Conservation (phyloP, 2,888 invertebrate species). For the Pasiphila rectangulata region DNA sequence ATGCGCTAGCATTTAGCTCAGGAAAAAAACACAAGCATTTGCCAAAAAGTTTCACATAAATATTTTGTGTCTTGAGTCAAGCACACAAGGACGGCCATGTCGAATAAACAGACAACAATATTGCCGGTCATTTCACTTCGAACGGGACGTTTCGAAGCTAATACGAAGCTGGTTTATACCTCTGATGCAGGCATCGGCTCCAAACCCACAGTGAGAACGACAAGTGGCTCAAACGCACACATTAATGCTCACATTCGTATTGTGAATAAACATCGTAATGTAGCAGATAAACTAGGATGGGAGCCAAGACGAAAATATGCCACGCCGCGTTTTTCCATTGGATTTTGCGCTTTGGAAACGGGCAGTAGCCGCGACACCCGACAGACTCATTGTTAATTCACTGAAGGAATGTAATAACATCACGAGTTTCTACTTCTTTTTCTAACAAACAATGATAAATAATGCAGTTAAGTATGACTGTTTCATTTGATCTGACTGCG, state of each 20-base stretch:
- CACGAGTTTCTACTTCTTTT: slow-evolving; percentile 35
- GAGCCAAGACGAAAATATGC: slow-evolving; percentile 82
- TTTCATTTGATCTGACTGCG: slow-evolving; percentile 20
- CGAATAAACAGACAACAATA: slow-evolving; percentile 41
- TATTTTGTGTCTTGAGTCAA: slow-evolving; percentile 42
- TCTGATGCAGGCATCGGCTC: slow-evolving; percentile 35
- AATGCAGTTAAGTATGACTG: background rate
- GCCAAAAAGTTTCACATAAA: slow-evolving; percentile 49
- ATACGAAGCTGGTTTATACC: slow-evolving; percentile 14
- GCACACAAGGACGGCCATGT: slow-evolving; percentile 45
- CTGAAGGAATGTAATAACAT: slow-evolving; percentile 56
- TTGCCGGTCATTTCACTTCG: slow-evolving; percentile 21
- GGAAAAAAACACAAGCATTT: slow-evolving; percentile 46
- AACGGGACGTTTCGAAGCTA: slow-evolving; percentile 1
- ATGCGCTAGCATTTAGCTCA: slow-evolving; percentile 40
- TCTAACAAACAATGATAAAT: background rate
- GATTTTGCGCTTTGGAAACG: slow-evolving; percentile 77
- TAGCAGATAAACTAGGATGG: slow-evolving; percentile 81
- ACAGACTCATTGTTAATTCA: slow-evolving; percentile 61
- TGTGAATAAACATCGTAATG: slow-evolving; percentile 82
- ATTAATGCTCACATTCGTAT: slow-evolving; percentile 78
- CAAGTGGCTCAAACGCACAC: slow-evolving; percentile 73
- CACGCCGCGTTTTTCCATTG: slow-evolving; percentile 79
- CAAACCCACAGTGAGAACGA: slow-evolving; percentile 42
- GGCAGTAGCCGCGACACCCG: slow-evolving; percentile 60